Evolutionary conservation across 2,113 vertebrate genomes (phyloP).

Genomic region (Anhinga rufa): DNA sequence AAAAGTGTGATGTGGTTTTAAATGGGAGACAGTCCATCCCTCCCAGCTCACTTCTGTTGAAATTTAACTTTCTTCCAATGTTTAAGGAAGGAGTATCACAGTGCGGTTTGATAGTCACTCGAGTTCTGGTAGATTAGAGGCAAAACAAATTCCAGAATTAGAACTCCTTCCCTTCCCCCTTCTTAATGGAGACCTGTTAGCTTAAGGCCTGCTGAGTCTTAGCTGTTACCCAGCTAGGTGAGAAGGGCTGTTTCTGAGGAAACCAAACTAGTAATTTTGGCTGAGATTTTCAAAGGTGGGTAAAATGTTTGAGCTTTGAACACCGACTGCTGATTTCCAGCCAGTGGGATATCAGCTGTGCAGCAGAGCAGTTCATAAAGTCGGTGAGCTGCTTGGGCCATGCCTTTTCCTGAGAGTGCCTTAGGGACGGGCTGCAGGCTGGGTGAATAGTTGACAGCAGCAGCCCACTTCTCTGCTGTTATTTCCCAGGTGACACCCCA

Average conservation of each 20-base stretch:
- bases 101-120: background rate
- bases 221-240: background rate
- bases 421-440: background rate
- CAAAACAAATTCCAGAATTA: background rate
- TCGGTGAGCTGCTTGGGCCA: background rate
- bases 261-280: background rate
- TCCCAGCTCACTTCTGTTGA: background rate
- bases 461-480: background rate
- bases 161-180: background rate
- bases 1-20: background rate
- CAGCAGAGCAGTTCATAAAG: background rate
- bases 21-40: background rate
- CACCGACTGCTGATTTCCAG: background rate
- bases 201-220: background rate
- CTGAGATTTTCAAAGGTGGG: background rate
- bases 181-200: background rate
- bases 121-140: background rate
- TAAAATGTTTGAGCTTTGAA: background rate
- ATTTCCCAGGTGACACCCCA: background rate
- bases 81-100: background rate
- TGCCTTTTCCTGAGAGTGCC: background rate
- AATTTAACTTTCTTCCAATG: background rate
- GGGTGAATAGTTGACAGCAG: background rate
- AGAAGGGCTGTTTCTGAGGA: background rate
- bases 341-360: background rate